phyloP scores from a whole-genome alignment of 2,797 vertebrate species.

The Centroberyx gerrardi region DNA sequence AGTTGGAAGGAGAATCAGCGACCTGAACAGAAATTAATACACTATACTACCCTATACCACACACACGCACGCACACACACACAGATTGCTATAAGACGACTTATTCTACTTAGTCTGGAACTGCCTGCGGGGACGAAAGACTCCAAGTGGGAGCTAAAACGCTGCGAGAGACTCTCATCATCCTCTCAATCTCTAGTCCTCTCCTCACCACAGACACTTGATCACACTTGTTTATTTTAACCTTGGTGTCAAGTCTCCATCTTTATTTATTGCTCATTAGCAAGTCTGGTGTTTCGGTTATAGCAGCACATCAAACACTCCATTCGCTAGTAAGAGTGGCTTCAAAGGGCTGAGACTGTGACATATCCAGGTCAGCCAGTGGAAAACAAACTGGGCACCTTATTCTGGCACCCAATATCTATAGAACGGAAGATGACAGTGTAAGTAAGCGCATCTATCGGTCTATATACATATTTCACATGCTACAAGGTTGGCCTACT shows the following conservation, averaged over 20 bases:
- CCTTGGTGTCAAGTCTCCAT: constrained; percentile 6
- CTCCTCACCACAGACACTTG: not conserved
- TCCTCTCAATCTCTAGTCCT: constrained; percentile 14
- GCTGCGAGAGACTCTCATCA: constrained; percentile 27
- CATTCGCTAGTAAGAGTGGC: not conserved
- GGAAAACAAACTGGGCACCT: constrained; percentile 7
- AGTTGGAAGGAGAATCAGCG: not conserved
- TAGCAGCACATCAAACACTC: not conserved
- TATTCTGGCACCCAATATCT: not conserved
- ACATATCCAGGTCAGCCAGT: constrained; percentile 25
- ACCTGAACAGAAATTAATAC: constrained; percentile 2
- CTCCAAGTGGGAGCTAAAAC: constrained; percentile 35
- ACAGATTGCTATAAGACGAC: not conserved
- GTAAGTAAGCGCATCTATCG: too few species aligned
- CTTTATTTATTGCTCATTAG: constrained; percentile 33
- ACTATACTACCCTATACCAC: not conserved
- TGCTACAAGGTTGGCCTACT: too few species aligned
- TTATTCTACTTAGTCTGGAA: constrained; percentile 23
- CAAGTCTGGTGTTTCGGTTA: not conserved
- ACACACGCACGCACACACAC: not conserved
- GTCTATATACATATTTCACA: not conserved
- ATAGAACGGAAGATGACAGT: not conserved
- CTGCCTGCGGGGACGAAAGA: constrained; percentile 26
- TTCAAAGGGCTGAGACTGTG: not conserved
- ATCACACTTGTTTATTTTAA: constrained; percentile 39